Percentiles rank a stretch among this genome's conserved stretches.
Conservation (phyloP, 2,888 invertebrate genomes). For the Lymantria monacha region DNA sequence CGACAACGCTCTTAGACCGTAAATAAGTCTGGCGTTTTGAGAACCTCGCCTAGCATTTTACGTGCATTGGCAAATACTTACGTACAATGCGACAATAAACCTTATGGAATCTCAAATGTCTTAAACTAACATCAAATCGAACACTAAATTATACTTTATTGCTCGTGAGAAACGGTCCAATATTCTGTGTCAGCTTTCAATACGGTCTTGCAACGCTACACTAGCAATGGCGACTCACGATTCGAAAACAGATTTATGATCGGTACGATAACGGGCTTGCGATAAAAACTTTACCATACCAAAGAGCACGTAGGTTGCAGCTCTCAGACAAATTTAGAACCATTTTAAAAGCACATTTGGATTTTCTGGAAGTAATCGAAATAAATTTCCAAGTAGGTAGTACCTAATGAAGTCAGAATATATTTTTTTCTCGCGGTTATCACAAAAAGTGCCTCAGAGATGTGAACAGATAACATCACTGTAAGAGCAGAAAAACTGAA, state of each 20-base stretch:
- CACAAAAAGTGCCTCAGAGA: too few relatives aligned
- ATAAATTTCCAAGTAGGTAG: too few relatives aligned
- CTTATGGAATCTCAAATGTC: constrained; percentile 55
- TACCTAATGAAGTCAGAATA: too few relatives aligned
- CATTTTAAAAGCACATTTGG: constrained; percentile 18
- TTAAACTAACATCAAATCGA: constrained; percentile 51
- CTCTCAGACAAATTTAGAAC: constrained; percentile 35
- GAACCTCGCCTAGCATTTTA: constrained; percentile 76
- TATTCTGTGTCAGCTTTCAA: constrained; percentile 49
- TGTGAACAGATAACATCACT: too few relatives aligned
- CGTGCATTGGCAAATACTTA: constrained; percentile 81
- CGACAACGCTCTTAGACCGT: constrained; percentile 55
- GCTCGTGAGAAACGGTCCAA: constrained; percentile 46
- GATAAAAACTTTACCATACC: constrained; percentile 77
- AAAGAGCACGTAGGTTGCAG: constrained; percentile 46
- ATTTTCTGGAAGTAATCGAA: neutral
- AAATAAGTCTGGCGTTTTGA: constrained; percentile 78
- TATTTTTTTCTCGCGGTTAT: too few relatives aligned
- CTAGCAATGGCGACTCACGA: constrained; percentile 72
- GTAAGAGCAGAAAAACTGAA: too few relatives aligned
- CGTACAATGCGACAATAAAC: constrained; percentile 77
- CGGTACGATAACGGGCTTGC: constrained; percentile 79
- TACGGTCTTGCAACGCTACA: constrained; percentile 56
- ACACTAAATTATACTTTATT: constrained; percentile 67
- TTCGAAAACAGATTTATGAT: constrained; percentile 82